Percentiles rank a stretch among this genome's conserved stretches.
Evolutionary conservation across 1,140 invertebrate species (phyloP).

Genomic region (Drosophila erecta): DNA sequence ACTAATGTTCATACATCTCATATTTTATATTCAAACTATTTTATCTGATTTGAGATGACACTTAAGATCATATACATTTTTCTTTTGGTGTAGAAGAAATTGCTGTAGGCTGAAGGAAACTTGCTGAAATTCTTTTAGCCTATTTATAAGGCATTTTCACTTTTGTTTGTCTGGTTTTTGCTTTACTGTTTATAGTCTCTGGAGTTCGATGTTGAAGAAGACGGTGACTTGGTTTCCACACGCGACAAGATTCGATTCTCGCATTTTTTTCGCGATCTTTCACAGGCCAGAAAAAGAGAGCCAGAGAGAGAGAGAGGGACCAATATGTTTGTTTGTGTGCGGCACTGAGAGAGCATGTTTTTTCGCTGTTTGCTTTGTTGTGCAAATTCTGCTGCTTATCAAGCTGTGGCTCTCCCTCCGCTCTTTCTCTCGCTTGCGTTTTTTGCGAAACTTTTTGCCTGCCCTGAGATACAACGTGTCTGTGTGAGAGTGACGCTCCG

Average conservation of each 20-base stretch:
- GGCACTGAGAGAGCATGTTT: constrained; percentile 54
- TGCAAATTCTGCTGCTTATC: constrained; percentile 80
- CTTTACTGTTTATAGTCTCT: constrained; percentile 19
- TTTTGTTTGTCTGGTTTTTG: constrained; percentile 49
- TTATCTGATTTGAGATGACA: too few species aligned
- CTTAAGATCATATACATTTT: too few species aligned
- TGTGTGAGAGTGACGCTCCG: constrained; percentile 64
- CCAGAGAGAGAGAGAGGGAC: constrained; percentile 21
- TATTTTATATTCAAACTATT: not conserved
- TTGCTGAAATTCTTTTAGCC: constrained; percentile 32
- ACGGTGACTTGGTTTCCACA: constrained; percentile 63
- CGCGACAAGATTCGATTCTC: constrained; percentile 53
- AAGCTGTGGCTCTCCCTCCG: constrained; percentile 17
- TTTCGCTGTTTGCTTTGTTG: constrained; percentile 71
- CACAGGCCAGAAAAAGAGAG: constrained; percentile 28
- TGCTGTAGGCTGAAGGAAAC: not conserved
- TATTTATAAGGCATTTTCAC: constrained; percentile 57
- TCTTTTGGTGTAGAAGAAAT: not conserved
- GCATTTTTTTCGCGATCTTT: constrained; percentile 63
- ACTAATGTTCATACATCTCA: too few species aligned
- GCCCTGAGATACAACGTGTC: constrained; percentile 39
- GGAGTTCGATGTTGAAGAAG: constrained; percentile 32
- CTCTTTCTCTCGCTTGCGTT: constrained; percentile 25
- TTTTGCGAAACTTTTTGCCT: constrained; percentile 73
- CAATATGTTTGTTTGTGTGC: constrained; percentile 26